Evolutionary conservation across 2,888 invertebrate genomes (phyloP), one percentile per base, ranked within the genome.

Genomic region (Panopea generosa): DNA sequence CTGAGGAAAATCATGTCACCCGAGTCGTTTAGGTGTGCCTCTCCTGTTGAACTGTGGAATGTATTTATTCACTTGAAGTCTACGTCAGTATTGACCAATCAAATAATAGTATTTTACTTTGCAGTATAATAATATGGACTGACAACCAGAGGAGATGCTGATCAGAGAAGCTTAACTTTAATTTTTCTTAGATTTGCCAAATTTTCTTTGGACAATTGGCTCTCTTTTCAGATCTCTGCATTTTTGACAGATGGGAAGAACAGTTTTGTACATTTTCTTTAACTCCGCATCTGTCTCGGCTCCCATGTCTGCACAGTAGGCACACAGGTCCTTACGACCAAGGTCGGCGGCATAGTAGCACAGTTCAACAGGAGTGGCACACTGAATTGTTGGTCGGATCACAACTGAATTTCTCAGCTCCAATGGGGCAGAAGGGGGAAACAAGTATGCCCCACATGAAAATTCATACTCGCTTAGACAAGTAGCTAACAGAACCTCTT

Each of bases 251-350:
- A 50, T 11, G 14, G 62, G 38, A 2, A 52, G 38, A 29, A 62
- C 62, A 50, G 62, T 62, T 52, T 62, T 29, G 20, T 52, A 62
- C 20, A 9, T 11, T 33, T 62, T 38, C 33, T 33, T 33, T 6
- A 62, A 27, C 2, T 7, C 11, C n/a, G n/a, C n/a, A n/a, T n/a
- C n/a, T n/a, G n/a, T n/a, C n/a, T n/a, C n/a, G n/a, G n/a, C n/a
- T n/a, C n/a, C n/a, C n/a, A 27, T 14, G 7, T 26, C 14, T n/a
- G 16, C 55, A 65, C 55, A 65, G 43, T 43, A 26, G 4, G 55
- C 4, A 65, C 65, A 65, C 6, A 65, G 20, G 7, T 65, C 55
- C 22, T 65, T 65, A 4, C 65, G 6, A 14, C 62, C 52, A 20
- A 50, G 38, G 18, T 62, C 52, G 29, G 52, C 52, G 9, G 33